Conservation (phyloP, 2,797 vertebrate genomes). For the Sphenodon punctatus region DNA sequence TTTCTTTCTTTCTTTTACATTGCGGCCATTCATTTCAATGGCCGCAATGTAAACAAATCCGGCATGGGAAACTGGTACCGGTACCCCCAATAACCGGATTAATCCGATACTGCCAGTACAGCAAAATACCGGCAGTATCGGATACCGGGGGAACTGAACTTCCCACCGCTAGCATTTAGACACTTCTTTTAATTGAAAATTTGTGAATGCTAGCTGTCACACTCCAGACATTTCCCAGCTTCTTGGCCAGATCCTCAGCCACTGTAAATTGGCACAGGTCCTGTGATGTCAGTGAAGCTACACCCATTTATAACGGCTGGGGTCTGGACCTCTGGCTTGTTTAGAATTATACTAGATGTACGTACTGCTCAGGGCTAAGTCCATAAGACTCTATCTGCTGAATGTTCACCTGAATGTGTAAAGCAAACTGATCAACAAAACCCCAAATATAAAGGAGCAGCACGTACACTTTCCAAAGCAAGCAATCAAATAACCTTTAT, state of each 20-base stretch:
- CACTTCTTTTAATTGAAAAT: not conserved
- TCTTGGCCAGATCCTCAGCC: not conserved
- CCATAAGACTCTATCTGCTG: not conserved
- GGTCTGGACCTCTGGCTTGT: not conserved
- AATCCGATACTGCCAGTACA: too few species aligned
- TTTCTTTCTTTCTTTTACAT: too few species aligned
- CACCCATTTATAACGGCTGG: not conserved
- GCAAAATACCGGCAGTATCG: too few species aligned
- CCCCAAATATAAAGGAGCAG: not conserved
- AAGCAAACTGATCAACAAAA: not conserved
- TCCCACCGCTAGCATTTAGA: not conserved
- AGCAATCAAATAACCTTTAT: conserved; percentile 25
- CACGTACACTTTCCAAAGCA: not conserved
- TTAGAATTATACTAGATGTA: conserved; percentile 10
- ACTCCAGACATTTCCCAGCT: not conserved
- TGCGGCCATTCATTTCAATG: too few species aligned
- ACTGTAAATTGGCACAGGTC: not conserved
- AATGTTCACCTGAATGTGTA: not conserved
- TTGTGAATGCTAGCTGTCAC: not conserved
- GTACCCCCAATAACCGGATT: too few species aligned
- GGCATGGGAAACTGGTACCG: too few species aligned
- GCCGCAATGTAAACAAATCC: too few species aligned
- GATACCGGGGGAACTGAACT: too few species aligned
- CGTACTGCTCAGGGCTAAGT: too few species aligned
- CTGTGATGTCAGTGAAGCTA: not conserved